phyloP scores from a whole-genome alignment of 2,888 invertebrate genomes.

The Belgica antarctica region DNA sequence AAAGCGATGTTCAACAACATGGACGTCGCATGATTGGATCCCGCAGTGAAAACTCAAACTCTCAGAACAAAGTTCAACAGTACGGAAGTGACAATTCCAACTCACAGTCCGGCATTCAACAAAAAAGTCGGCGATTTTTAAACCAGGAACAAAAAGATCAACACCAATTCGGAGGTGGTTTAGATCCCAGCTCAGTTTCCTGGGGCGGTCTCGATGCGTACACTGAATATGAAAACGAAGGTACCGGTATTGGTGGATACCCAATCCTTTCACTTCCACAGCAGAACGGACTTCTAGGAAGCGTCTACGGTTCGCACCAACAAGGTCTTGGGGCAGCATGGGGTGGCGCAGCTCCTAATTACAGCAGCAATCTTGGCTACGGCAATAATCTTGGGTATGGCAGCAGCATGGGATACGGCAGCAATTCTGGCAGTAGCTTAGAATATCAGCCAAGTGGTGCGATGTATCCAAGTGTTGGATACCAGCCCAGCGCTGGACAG shows the following conservation, averaged over 20 bases:
- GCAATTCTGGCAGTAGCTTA: too few species aligned
- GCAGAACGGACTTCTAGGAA: not conserved
- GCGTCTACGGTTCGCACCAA: not conserved
- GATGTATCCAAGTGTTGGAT: too few species aligned
- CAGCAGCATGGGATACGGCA: too few species aligned
- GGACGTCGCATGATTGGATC: not conserved
- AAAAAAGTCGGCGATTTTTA: not conserved
- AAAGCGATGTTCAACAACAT: not conserved
- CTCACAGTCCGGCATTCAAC: constrained; percentile 6
- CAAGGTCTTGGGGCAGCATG: not conserved
- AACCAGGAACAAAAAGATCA: constrained; percentile 20
- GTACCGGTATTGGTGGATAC: not conserved
- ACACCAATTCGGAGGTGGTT: not conserved
- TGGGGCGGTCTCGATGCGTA: not conserved
- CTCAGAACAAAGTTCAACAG: constrained; percentile 11
- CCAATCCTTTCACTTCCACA: not conserved
- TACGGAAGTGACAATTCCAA: not conserved
- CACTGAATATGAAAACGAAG: not conserved
- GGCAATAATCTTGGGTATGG: not conserved
- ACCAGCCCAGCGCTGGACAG: too few species aligned
- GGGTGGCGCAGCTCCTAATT: not conserved
- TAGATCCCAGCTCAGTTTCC: not conserved
- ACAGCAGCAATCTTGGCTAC: not conserved
- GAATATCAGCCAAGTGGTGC: too few species aligned
- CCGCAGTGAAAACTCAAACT: constrained; percentile 17